Percentiles rank a stretch among this genome's conserved stretches.
Conservation (phyloP, 1,140 invertebrate species). For the Schlechtendalia chinensis region DNA sequence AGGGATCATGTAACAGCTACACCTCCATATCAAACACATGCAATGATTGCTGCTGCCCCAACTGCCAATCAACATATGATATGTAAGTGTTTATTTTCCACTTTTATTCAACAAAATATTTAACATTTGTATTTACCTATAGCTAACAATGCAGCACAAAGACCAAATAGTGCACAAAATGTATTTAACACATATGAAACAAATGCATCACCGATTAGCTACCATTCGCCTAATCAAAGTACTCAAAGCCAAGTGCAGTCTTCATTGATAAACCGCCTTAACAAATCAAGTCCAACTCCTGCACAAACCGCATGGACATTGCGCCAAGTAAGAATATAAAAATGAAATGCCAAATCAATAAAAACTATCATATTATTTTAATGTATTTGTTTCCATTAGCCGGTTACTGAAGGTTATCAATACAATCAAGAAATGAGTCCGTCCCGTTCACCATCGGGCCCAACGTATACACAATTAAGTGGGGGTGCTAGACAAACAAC, state of each 20-base stretch:
- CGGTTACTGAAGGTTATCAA: conserved; percentile 64
- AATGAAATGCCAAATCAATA: background rate
- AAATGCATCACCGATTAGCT: conserved; percentile 63
- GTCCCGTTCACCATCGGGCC: conserved; percentile 73
- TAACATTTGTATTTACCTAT: background rate
- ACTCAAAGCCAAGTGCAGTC: conserved; percentile 53
- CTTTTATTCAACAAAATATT: background rate
- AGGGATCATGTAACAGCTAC: conserved; percentile 58
- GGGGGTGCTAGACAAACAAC: conserved; percentile 61
- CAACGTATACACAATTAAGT: conserved; percentile 81
- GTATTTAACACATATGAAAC: conserved; percentile 69
- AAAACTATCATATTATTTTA: background rate
- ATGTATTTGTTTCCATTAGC: conserved; percentile 44
- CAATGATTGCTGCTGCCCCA: conserved; percentile 33
- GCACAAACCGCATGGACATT: conserved; percentile 64
- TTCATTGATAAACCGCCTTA: conserved; percentile 65
- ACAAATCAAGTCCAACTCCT: conserved; percentile 68
- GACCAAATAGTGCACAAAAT: conserved; percentile 69
- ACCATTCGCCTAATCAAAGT: conserved; percentile 56
- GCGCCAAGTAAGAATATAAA: conserved; percentile 50
- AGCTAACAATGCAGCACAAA: conserved; percentile 52
- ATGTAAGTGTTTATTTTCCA: conserved; percentile 9
- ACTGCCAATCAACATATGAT: conserved; percentile 44
- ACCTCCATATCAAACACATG: conserved; percentile 59
- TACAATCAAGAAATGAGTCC: conserved; percentile 78